Base-by-base conservation (phyloP, 2,113 vertebrate species). In the Garra rufa region DNA sequence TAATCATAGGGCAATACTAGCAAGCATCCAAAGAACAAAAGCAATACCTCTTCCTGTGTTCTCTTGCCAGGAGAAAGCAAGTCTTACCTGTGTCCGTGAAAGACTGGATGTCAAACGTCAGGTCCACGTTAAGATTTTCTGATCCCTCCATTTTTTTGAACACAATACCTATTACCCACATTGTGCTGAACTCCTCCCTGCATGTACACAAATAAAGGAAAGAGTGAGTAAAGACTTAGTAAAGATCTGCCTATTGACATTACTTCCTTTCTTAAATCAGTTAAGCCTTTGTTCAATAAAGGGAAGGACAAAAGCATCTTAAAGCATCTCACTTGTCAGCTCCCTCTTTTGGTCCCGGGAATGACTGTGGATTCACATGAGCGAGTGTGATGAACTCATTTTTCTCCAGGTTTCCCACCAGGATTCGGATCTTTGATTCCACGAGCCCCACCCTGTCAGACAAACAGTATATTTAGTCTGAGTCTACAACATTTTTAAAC, bases 101-200 rank as follows among this genome's bases (percentile, higher is more conserved):
- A 85, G 95, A 95, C 89, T 95, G 95, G 91, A 98, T 96, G 86
- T 97, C 95, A 2, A 93, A 96, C 34, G 96, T 97, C 82, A 98
- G 93, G 89, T 96, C 95, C 67, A 97, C 96, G 89, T 96, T 97
- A 85, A 97, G 94, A 85, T 96, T 96, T 90, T 97, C 95, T 41
- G 95, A 95, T 81, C 96, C 97, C 90, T 97, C 97, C 0, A 94
- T 95, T 92, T 96, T 96, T 91, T 97, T 96, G 71, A 97, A 96
- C 83, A 95, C 95, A 84, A 98, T 93, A 59, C 96, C 97, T 88
- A 97, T 98, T 84, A 97, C 95, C 96, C 97, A 98, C 95, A 96
- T 97, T 1, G 96, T 97, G 88, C 94, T 94, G 83, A 95, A 95
- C 87, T 96, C 95, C 88, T 96, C 95, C 92, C 97, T 97, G 91